Conservation (phyloP, 2,888 invertebrate species). For the Theretra japonica region DNA sequence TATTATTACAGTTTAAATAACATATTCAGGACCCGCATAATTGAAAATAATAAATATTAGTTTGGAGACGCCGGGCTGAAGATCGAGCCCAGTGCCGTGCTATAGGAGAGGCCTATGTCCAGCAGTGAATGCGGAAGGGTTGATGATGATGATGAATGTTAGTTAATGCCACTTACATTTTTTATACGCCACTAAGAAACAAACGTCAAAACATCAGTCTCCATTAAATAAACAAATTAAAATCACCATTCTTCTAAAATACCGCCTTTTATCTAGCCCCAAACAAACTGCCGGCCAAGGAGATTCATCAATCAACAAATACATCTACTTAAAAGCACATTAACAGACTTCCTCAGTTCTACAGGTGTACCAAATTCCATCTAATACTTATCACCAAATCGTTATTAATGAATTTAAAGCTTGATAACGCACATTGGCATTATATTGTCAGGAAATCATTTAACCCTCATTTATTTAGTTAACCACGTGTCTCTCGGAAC, state of each 20-base stretch:
- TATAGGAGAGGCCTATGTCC: no score
- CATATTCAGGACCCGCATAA: not conserved
- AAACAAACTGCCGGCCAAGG: slow-evolving; percentile 62
- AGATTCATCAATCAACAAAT: slow-evolving; percentile 79
- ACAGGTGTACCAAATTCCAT: slow-evolving; percentile 53
- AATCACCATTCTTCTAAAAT: slow-evolving; percentile 64
- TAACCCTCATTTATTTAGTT: slow-evolving; percentile 71
- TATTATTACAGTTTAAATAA: not conserved
- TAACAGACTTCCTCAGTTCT: slow-evolving; percentile 51
- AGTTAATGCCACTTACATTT: not conserved
- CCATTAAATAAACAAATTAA: slow-evolving; percentile 75
- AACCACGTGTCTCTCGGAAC: slow-evolving; percentile 49
- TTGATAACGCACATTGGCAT: slow-evolving; percentile 68
- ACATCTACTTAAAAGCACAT: slow-evolving; percentile 80
- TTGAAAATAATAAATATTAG: no score
- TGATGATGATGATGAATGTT: no score
- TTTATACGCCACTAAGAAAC: not conserved
- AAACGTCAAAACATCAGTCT: slow-evolving; percentile 63
- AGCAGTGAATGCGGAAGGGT: no score
- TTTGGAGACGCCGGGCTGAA: no score
- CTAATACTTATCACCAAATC: slow-evolving; percentile 66
- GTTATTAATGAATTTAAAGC: slow-evolving; percentile 67
- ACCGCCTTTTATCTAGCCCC: slow-evolving; percentile 55
- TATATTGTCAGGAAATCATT: slow-evolving; percentile 80
- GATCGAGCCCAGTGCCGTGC: no score